Evolutionary conservation across 2,888 invertebrate species (phyloP), one percentile per base, ranked within the genome.

Genomic region (Physocephala rufipes): DNA sequence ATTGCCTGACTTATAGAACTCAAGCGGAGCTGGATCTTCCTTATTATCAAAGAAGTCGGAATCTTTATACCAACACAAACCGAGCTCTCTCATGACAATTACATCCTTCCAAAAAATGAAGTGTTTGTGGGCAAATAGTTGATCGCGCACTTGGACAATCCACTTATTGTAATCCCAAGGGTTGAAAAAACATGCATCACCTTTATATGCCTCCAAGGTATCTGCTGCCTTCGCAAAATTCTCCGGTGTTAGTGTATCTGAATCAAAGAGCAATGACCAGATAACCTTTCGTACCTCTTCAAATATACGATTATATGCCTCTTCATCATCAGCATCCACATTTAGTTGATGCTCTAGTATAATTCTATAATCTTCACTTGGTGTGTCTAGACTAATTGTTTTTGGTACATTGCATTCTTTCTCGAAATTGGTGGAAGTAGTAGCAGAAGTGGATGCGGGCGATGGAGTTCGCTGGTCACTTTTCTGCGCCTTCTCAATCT

Each of bases 111-210:
- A 80, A 58, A 80, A 75, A 19, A 77, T 75, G 3, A 75, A 61
- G 63, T 77, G 71, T 47, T 75, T 73, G 0, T 76, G 69, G n/a
- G 63, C 66, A 30, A 79, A 66, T 5, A 80, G 64, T 5, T 76
- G 77, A 30, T 75, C 70, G 43, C 78, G 79, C 2, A 81, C 75
- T 2, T 73, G 75, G 1, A 70, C 70, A 28, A 81, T 78, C 80
- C 80, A 81, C 19, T 79, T 78, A 51, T 80, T 80, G 67, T 80
- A 81, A 1, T 72, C 74, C 66, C 74, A 79, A 5, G 80, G 79
- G 47, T 76, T 76, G 30, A 73, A 68, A 36, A 76, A 76, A 26
- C 76, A 76, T 1, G 80, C 79, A 71, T 80, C 76, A 0, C 90
- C 90, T 74, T 75, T 77, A 21, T 65, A 43, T 19, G 43, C 74